Percentiles rank a stretch among this genome's conserved stretches.
Evolutionary conservation across 2,888 invertebrate species (phyloP).

Genomic region (Agrilus mali): DNA sequence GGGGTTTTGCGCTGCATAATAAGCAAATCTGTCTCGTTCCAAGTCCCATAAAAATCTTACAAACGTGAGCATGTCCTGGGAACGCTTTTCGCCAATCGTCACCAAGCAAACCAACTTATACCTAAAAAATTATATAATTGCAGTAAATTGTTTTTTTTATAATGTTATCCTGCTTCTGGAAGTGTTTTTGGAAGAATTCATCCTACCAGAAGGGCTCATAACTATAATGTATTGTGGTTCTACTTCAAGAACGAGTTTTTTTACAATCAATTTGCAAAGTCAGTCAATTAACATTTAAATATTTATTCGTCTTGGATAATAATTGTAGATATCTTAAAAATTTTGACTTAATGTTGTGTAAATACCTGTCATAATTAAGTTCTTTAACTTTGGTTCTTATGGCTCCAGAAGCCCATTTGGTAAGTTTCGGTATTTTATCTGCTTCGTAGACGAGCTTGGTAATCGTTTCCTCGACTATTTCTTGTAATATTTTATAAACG

Average conservation of each 20-base stretch:
- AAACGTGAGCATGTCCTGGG: conserved; percentile 48
- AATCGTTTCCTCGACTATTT: conserved; percentile 45
- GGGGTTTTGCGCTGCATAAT: conserved; percentile 47
- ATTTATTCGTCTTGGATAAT: no score
- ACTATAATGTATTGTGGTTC: no score
- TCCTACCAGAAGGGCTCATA: no score
- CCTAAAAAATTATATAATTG: no score
- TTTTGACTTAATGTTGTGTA: no score
- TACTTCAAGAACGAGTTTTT: no score
- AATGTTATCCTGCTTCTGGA: no score
- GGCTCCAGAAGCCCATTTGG: conserved; percentile 43
- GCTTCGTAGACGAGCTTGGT: conserved; percentile 47
- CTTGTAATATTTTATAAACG: conserved; percentile 46
- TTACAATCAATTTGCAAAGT: no score
- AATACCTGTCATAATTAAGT: conserved; percentile 54
- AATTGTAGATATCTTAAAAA: no score
- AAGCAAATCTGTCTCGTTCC: conserved; percentile 48
- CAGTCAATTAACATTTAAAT: no score
- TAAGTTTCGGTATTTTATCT: conserved; percentile 41
- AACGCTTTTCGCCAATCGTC: conserved; percentile 52
- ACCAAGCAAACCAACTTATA: conserved; percentile 52
- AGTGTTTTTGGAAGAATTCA: no score
- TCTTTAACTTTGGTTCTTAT: conserved; percentile 49
- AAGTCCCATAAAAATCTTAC: conserved; percentile 58
- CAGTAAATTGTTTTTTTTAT: no score